These are phyloP conservation scores for Malacosoma neustria DNA, from an alignment of 2,888 invertebrate species.

Conservation along the genomic window DNA sequence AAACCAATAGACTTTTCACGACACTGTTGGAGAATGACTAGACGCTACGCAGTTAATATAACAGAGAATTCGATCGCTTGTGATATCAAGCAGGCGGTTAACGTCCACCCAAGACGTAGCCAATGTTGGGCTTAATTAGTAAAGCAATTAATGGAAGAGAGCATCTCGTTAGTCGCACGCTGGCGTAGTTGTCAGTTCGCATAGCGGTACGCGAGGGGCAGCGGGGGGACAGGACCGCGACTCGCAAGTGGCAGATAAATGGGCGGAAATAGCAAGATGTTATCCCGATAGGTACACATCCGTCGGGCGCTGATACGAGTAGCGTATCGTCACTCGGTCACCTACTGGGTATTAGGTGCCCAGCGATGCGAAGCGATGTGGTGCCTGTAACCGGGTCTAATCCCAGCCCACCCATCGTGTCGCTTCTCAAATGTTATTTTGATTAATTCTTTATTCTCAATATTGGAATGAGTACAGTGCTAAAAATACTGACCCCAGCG, in stretches of 20 bases:
- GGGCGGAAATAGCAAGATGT: conserved; percentile 33
- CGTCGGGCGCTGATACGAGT: conserved; percentile 21
- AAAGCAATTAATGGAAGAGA: background rate
- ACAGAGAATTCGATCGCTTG: too few species aligned
- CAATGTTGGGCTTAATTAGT: conserved; percentile 2
- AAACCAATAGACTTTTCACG: too few species aligned
- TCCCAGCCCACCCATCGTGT: too few species aligned
- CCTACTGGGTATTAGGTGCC: background rate
- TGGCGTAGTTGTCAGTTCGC: conserved; percentile 4
- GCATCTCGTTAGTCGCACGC: background rate
- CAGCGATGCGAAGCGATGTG: too few species aligned
- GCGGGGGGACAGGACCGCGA: conserved; percentile 2
- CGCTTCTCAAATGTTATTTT: too few species aligned
- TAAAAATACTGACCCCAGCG: too few species aligned
- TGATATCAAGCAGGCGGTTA: background rate
- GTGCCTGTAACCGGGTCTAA: too few species aligned
- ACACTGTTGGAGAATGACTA: too few species aligned
- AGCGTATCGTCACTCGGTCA: conserved; percentile 14
- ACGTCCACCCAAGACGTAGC: background rate
- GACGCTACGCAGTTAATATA: too few species aligned
- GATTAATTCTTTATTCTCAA: too few species aligned
- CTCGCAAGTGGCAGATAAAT: conserved; percentile 30
- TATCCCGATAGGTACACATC: conserved; percentile 27
- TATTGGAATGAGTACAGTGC: too few species aligned
- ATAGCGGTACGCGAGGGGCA: conserved; percentile 1